Evolutionary conservation across 2,113 vertebrate genomes (phyloP), one percentile per base, ranked within the genome.

Genomic region (Haemorhous mexicanus): DNA sequence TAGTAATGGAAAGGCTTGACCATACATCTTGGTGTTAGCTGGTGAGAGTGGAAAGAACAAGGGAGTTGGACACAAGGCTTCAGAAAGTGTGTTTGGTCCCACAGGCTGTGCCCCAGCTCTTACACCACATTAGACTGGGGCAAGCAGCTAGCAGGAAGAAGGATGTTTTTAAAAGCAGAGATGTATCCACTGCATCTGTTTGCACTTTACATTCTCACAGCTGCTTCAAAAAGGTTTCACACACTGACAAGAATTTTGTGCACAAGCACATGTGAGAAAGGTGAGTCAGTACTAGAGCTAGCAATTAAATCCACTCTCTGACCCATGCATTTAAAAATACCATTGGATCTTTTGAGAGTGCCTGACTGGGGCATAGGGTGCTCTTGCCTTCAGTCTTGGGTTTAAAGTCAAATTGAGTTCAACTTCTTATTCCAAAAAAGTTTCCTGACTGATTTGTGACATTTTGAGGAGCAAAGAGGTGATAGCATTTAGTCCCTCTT

Each of bases 331-430:
- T 95, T 19, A 37, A 64, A 85, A 75, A 55, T 35, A 84, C 8
- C 6, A n/a, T 6, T 20, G 39, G 52, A 43, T 33, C n/a, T 67
- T 73, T 22, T 75, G 30, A 75, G 30, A 30, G 18, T n/a, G 24
- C 7, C n/a, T 72, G 53, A 39, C 0, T 5, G 5, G 2, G 16
- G 6, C 18, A 49, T 15, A 50, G 16, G 24, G 15, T 19, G 10
- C 13, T 81, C 26, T 67, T 56, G 8, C 13, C 26, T 70, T 78
- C 39, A 47, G 44, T 32, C 30, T 92, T 66, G 13, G 11, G 10
- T 32, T 84, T 69, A 90, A 91, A 81, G 46, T n/a, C 69, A 84
- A 75, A 74, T 16, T 20, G 22, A 70, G 5, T 52, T 67, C 47
- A 52, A 27, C 7, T 19, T 87, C 90, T 49, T 62, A n/a, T 63